Base-by-base conservation (phyloP, 53 echinoderm and acorn worm species). In the Echinometra lucunter region DNA sequence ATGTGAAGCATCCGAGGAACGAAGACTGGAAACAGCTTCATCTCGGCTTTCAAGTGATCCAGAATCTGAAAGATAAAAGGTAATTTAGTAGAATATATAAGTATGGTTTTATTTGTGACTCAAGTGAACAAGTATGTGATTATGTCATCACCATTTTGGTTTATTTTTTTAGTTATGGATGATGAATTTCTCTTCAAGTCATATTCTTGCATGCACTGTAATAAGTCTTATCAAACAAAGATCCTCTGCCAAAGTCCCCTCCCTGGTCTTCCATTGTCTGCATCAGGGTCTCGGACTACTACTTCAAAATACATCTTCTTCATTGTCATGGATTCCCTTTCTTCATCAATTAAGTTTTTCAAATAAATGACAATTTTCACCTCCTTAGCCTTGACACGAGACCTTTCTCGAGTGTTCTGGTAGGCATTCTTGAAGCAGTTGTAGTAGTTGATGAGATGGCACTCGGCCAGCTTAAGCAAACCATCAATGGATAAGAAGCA, bases 1-100 rank as follows among this genome's bases (percentile, higher is more conserved):
- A 98, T 94, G 88, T 98, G 96, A 7, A 91, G 89, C 44, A 94
- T 67, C 34, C 99, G 98, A 8, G 97, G 96, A 55, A 94, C 55
- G 85, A 97, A 93, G 6, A 96, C 96, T 4, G 98, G 99, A 66
- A 94, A 99, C 37, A 91, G 66, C 19, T 85, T 88, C 21, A 92
- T 94, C 67, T 94, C 75, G 4, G 58, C 10, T 78, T 96, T 94
- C 23, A 97, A 90, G 16, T 58, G 30, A 34, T 92, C 89, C 94
- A 98, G 75, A 53, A 95, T 95, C 99, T 98, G 93, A 89, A 18
- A 23, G 7, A 89, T 60, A 58, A 32, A 88, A 89, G 37, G 1
- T 4, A 49, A 85, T 72, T 38, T 19, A 78, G 18, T 78, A 38
- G 0, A 21, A 78, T 78, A 11, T 42, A 2, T 32, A 1, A 69